Evolutionary conservation across 37 sponge, comb jelly and placozoan genomes (phyloP), one percentile per base, ranked within the genome.

Genomic region (Aphrocallistes beatrix): DNA sequence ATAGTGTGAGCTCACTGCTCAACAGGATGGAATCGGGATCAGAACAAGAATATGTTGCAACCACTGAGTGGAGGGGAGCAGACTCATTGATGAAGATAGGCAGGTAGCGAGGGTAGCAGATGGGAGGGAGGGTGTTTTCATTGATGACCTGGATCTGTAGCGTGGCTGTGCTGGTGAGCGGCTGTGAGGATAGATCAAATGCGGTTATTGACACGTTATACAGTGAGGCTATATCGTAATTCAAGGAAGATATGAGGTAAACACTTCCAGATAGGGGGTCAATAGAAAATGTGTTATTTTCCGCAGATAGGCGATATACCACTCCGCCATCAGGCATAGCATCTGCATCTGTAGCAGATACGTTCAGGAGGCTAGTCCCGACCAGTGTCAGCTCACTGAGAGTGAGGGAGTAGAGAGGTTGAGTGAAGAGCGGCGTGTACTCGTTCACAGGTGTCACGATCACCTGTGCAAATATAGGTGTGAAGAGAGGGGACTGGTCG

Each of bases 371-470:
- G n/a, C n/a, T 60, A 28, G 32, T 60, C 6, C 75, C 34, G 10
- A 13, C 75, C 3, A 30, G 28, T 60, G 75, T 60, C 25, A 60
- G n/a, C 34, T 60, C 75, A 60, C 75, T 60, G 25, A 60, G 3
- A 19, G 75, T 25, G 28, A 60, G 75, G 3, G 75, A 60, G 34
- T 60, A 60, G 25, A 25, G 75, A 19, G 75, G 10, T 13, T 60
- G 75, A 13, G 10, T 60, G 75, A 60, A 60, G 17, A 60, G 28
- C 10, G 75, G 75, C 3, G 25, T 60, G 34, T 60, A 28, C 34
- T 60, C 75, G n/a, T 60, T 60, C 28, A 60, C 75, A 60, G 75
- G 75, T 13, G 75, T 60, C 21, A 60, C 75, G n/a, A 60, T 60
- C 10, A 60, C 75, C 28, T 60, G 75, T 60, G n/a, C 10, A 30